A percentile compares a stretch with the other conserved stretches of the same genome.
These are phyloP conservation scores for Garra rufa DNA, from an alignment of 2,113 vertebrate genomes.

Conservation along the genomic window DNA sequence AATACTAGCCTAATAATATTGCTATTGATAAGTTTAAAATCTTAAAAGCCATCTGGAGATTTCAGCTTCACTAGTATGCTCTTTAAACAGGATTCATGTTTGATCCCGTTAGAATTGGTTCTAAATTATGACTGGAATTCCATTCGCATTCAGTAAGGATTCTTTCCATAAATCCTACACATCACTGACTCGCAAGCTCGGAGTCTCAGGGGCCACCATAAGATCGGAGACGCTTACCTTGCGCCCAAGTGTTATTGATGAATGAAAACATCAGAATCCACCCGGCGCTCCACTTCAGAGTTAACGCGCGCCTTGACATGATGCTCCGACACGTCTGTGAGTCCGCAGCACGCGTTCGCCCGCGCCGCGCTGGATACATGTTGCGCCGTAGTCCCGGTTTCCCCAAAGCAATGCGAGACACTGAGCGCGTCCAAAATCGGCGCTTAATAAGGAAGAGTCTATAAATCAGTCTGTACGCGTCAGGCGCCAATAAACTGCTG, in stretches of 20 bases:
- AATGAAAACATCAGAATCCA: slow-evolving; percentile 73
- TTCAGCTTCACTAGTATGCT: background rate
- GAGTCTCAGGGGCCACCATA: background rate
- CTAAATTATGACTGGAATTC: background rate
- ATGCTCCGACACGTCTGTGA: slow-evolving; percentile 59
- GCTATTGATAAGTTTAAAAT: background rate
- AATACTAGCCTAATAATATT: background rate
- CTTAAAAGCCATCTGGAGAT: background rate
- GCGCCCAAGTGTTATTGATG: slow-evolving; percentile 64
- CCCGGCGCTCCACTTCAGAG: slow-evolving; percentile 69
- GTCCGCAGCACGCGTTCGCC: slow-evolving; percentile 61
- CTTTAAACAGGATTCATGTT: background rate
- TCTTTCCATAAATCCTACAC: background rate
- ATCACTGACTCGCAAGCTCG: background rate
- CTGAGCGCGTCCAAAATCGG: slow-evolving; percentile 4
- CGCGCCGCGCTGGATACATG: slow-evolving; percentile 74
- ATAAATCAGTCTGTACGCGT: background rate
- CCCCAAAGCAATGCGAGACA: slow-evolving; percentile 53
- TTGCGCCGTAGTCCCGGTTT: slow-evolving; percentile 68
- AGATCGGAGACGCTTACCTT: slow-evolving; percentile 70
- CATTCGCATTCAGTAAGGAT: background rate
- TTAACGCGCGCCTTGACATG: slow-evolving; percentile 57
- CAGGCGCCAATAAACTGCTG: background rate
- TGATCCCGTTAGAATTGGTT: background rate
- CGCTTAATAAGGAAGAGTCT: slow-evolving; percentile 39